phyloP scores from a whole-genome alignment of 1,140 invertebrate genomes.

The Tetramorium alpestre region DNA sequence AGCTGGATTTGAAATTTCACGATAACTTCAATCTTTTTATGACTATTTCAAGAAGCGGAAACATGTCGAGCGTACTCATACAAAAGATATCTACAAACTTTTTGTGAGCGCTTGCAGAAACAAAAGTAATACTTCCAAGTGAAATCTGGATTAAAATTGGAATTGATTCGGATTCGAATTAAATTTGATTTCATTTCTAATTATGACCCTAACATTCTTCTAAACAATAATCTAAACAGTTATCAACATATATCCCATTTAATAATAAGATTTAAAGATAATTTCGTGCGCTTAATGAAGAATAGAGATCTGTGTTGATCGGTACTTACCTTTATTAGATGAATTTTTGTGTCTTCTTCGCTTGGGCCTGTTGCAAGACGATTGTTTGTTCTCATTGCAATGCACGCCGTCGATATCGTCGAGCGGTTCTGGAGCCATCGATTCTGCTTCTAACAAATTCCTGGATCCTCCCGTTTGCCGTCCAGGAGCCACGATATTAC shows the following conservation, averaged over 20 bases:
- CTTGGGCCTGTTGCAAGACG: constrained; percentile 57
- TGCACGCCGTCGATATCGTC: constrained; percentile 69
- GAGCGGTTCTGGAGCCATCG: constrained; percentile 71
- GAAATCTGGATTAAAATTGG: neutral
- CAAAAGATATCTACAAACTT: neutral
- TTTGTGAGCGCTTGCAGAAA: neutral
- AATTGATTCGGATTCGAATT: neutral
- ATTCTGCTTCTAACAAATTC: constrained; percentile 69
- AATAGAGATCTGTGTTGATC: neutral
- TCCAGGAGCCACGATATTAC: neutral
- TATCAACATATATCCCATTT: neutral
- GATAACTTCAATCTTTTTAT: neutral
- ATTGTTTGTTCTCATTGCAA: constrained; percentile 59
- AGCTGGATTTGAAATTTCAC: neutral
- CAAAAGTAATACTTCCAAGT: neutral
- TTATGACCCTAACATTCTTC: neutral
- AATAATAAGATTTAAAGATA: neutral
- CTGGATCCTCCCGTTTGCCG: constrained; percentile 56
- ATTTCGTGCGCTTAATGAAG: neutral
- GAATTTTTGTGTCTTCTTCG: constrained; percentile 74
- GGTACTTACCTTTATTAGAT: constrained; percentile 71
- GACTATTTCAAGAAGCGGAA: neutral
- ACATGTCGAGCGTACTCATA: neutral
- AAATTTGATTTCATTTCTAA: neutral
- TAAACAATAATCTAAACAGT: neutral